Percentiles rank a stretch among this genome's conserved stretches.
These are phyloP conservation scores for Neuroterus valhalla DNA, from an alignment of 1,140 invertebrate genomes.

Conservation along the genomic window DNA sequence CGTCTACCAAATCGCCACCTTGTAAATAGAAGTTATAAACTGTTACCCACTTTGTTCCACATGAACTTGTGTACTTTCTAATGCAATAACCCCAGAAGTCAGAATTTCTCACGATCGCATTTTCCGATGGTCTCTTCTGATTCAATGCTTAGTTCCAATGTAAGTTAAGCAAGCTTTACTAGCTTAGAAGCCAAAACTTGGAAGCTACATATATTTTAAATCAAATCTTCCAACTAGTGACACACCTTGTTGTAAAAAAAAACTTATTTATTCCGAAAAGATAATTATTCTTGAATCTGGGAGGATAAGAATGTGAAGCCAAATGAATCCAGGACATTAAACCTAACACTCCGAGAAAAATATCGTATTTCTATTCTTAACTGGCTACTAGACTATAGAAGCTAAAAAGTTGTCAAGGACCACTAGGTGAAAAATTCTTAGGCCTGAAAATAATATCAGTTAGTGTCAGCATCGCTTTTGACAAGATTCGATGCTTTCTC, in stretches of 20 bases:
- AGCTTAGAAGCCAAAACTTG: too few relatives aligned
- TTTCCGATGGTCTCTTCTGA: neutral
- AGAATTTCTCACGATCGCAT: constrained; percentile 3
- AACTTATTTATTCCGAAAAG: neutral
- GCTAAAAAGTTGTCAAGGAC: constrained; percentile 15
- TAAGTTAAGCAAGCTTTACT: too few relatives aligned
- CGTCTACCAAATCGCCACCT: too few relatives aligned
- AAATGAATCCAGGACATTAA: neutral
- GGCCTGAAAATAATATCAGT: neutral
- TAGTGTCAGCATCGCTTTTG: constrained; percentile 21
- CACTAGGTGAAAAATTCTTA: constrained; percentile 1
- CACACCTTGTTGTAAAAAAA: too few relatives aligned
- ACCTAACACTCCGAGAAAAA: constrained; percentile 5
- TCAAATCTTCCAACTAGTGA: too few relatives aligned
- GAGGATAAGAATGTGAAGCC: neutral
- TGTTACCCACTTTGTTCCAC: neutral
- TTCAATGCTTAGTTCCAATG: neutral
- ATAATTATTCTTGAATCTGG: neutral
- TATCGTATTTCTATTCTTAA: neutral
- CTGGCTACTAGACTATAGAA: neutral
- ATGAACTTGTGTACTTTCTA: neutral
- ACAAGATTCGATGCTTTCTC: constrained; percentile 13
- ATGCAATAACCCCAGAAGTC: neutral
- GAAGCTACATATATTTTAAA: too few relatives aligned
- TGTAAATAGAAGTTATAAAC: neutral